Conservation (phyloP, 2,888 invertebrate species). For the Aporophyla nigra region DNA sequence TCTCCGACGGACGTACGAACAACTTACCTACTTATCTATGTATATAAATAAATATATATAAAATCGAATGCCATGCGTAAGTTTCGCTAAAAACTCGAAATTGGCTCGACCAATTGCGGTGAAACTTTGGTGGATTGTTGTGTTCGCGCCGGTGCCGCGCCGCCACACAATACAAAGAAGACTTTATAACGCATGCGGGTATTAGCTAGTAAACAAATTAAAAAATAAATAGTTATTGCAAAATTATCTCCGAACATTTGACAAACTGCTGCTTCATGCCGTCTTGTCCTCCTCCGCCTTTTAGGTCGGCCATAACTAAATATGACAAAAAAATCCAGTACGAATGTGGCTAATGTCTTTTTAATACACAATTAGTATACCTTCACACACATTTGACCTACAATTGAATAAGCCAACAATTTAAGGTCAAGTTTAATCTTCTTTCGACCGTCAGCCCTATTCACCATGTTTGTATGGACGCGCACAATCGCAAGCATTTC, state of each 20-base stretch:
- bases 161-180: too few species aligned
- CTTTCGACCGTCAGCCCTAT: slow-evolving; percentile 37
- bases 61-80: too few species aligned
- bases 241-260: neutral
- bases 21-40: too few species aligned
- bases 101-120: too few species aligned
- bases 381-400: slow-evolving; percentile 23
- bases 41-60: too few species aligned
- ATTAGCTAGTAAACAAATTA: too few species aligned
- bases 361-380: slow-evolving; percentile 11
- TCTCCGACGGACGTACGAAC: neutral
- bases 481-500: slow-evolving; percentile 43
- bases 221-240: neutral
- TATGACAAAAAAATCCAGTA: neutral
- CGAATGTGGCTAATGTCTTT: neutral
- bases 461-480: slow-evolving; percentile 14
- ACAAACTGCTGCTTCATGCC: neutral
- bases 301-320: neutral
- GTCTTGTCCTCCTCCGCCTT: neutral
- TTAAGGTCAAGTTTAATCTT: slow-evolving; percentile 42
- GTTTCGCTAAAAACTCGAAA: too few species aligned
- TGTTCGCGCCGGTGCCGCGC: too few species aligned
- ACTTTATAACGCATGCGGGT: too few species aligned
- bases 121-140: too few species aligned
- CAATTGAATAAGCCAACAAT: slow-evolving; percentile 26